These are phyloP conservation scores for Beroe forskalii DNA, from an alignment of 37 sponge, comb jelly and placozoan genomes.

Conservation along the genomic window DNA sequence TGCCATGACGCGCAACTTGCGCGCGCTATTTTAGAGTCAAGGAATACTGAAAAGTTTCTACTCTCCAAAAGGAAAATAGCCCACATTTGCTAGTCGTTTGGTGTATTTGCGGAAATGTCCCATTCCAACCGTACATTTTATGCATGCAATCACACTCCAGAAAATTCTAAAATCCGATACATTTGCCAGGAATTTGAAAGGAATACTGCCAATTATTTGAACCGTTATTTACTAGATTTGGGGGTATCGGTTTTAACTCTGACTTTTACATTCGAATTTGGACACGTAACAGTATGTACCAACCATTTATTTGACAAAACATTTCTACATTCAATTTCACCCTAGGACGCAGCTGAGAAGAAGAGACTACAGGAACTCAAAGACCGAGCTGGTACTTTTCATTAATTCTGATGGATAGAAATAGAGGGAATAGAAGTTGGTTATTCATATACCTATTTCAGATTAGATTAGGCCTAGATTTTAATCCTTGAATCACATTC, in stretches of 20 bases:
- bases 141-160: background rate
- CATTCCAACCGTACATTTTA: background rate
- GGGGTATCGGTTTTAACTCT: too few relatives aligned
- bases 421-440: too few relatives aligned
- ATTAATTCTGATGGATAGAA: background rate
- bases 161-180: background rate
- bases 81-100: slow-evolving; percentile 60
- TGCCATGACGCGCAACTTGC: background rate
- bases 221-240: too few relatives aligned
- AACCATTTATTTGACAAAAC: too few relatives aligned
- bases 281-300: too few relatives aligned
- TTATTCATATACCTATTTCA: too few relatives aligned
- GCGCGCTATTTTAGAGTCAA: slow-evolving; percentile 38
- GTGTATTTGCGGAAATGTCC: background rate
- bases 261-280: too few relatives aligned
- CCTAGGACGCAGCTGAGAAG: slow-evolving; percentile 42
- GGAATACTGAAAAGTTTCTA: background rate
- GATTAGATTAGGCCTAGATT: too few relatives aligned
- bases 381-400: background rate
- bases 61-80: background rate
- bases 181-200: too few relatives aligned
- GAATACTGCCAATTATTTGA: too few relatives aligned
- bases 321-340: background rate
- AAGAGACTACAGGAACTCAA: background rate
- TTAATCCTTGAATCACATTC: too few relatives aligned